phyloP scores from a whole-genome alignment of 2,888 invertebrate genomes.

The Argyra leucocephala region DNA sequence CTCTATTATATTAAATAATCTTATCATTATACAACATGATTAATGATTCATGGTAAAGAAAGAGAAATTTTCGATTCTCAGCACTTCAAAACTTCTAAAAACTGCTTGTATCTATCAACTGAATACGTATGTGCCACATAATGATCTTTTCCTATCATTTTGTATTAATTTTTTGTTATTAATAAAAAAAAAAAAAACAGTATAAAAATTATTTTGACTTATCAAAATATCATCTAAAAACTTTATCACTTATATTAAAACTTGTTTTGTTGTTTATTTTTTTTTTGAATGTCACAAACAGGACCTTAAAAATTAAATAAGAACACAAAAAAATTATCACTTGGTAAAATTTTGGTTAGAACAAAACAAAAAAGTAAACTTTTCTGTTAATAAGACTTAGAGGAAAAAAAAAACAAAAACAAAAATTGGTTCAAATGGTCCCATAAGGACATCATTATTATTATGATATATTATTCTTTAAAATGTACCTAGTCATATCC shows the following conservation, averaged over 20 bases:
- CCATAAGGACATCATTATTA: slow-evolving; percentile 4
- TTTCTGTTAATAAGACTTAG: background rate
- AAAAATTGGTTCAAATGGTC: background rate
- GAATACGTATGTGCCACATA: too few species aligned
- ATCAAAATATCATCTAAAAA: background rate
- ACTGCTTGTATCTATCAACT: too few species aligned
- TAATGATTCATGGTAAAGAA: too few species aligned
- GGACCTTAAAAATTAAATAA: background rate
- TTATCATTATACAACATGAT: too few species aligned
- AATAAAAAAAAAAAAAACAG: too few species aligned
- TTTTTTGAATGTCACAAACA: background rate
- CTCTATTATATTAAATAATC: too few species aligned
- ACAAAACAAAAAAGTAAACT: background rate
- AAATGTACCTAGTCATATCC: background rate
- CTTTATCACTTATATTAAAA: background rate
- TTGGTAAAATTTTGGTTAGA: background rate
- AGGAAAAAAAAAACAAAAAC: background rate
- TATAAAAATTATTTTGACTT: too few species aligned
- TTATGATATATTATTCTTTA: slow-evolving; percentile 1
- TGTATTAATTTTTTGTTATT: too few species aligned
- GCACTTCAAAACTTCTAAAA: too few species aligned
- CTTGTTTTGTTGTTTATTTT: background rate
- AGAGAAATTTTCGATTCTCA: too few species aligned
- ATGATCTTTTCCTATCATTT: too few species aligned
- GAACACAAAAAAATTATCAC: background rate